Percentiles rank a stretch among this genome's conserved stretches.
Evolutionary conservation across 2,797 vertebrate species (phyloP).

Genomic region (Xerus rutilus): DNA sequence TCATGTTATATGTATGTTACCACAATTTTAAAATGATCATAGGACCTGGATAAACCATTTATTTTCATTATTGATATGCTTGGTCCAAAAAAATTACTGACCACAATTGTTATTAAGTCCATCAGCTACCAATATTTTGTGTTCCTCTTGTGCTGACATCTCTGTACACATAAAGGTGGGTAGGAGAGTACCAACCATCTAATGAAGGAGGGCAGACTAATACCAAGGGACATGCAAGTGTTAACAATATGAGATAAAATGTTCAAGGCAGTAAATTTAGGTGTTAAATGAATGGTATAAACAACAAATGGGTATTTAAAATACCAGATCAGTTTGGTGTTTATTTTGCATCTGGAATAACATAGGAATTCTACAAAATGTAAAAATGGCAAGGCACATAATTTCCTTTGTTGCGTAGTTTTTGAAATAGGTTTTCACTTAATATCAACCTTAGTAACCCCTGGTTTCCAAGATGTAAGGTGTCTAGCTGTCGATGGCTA

Average conservation of each 20-base stretch:
- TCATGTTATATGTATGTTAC: not conserved
- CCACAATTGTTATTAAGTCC: not conserved
- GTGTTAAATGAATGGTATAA: not conserved
- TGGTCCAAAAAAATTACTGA: not conserved
- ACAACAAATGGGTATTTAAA: not conserved
- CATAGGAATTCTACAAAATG: not conserved
- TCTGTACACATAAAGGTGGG: not conserved
- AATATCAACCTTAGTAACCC: not conserved
- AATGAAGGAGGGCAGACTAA: not conserved
- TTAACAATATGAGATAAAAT: not conserved
- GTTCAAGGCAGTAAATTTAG: not conserved
- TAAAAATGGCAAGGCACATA: not conserved
- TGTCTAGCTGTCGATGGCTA: not conserved
- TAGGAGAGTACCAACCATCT: not conserved
- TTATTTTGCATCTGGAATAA: conserved; percentile 17
- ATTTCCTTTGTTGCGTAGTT: conserved; percentile 30
- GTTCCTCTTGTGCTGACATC: not conserved
- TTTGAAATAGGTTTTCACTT: not conserved
- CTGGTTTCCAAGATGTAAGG: not conserved
- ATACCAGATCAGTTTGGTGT: not conserved
- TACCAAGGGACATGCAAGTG: not conserved
- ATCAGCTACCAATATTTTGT: not conserved
- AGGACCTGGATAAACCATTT: not conserved
- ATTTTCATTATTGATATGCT: not conserved
- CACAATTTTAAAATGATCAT: not conserved